These are phyloP conservation scores for Drosophila persimilis DNA, from an alignment of 1,140 invertebrate genomes.

Conservation along the genomic window DNA sequence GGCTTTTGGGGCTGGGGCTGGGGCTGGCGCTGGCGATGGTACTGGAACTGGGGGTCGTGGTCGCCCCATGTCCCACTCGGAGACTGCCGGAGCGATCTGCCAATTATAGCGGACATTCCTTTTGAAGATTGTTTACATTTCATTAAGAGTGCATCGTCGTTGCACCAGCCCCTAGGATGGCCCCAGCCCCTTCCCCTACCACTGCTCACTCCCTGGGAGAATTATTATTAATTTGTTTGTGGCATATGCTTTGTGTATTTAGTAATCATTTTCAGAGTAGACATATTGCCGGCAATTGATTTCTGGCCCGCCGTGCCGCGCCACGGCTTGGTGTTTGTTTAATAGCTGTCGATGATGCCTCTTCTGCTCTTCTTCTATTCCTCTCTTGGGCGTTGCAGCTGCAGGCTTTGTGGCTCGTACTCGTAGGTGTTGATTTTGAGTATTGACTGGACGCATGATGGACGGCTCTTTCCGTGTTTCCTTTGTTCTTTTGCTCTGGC, in stretches of 20 bases:
- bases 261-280: slow-evolving; percentile 48
- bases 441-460: slow-evolving; percentile 26
- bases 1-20: too few relatives aligned
- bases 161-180: background rate
- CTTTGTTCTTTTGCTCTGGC: too few relatives aligned
- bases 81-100: slow-evolving; percentile 46
- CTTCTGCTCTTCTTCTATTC: background rate
- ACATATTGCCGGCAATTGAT: slow-evolving; percentile 69
- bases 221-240: slow-evolving; percentile 45
- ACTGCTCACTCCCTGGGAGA: slow-evolving; percentile 1
- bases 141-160: slow-evolving; percentile 71
- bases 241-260: slow-evolving; percentile 63
- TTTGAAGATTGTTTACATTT: slow-evolving; percentile 80
- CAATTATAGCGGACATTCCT: slow-evolving; percentile 74
- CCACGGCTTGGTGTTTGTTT: slow-evolving; percentile 36
- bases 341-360: slow-evolving; percentile 29
- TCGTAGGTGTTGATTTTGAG: slow-evolving; percentile 10
- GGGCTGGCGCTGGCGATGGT: too few relatives aligned
- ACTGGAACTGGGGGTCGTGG: background rate
- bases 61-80: background rate
- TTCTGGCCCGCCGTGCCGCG: slow-evolving; percentile 13
- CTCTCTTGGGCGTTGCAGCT: slow-evolving; percentile 4
- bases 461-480: too few relatives aligned
- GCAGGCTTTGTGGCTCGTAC: background rate
- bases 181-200: background rate